Conservation (phyloP, 2,797 vertebrate species). For the Enteromius fasciolatus region DNA sequence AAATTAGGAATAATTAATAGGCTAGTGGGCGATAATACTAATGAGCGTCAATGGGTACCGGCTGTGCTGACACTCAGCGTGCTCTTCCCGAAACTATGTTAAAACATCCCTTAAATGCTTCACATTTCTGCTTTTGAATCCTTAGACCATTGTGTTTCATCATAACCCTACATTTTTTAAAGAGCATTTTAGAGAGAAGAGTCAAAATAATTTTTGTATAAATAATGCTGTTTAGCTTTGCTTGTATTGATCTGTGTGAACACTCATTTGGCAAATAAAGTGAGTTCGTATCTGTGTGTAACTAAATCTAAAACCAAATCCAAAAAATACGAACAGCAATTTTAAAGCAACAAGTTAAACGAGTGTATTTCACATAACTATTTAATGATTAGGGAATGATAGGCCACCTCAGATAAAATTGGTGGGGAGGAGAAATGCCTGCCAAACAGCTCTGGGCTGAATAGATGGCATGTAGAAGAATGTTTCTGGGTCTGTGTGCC, state of each 20-base stretch:
- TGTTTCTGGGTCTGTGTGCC: constrained; percentile 72
- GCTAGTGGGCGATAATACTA: too few species aligned
- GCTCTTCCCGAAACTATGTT: too few species aligned
- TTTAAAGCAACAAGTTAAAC: constrained; percentile 44
- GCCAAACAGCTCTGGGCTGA: constrained; percentile 74
- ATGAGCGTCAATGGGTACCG: too few species aligned
- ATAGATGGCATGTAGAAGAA: constrained; percentile 79
- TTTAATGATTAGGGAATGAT: constrained; percentile 76
- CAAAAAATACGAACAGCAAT: not conserved
- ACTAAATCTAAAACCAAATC: constrained; percentile 11
- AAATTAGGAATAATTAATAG: too few species aligned
- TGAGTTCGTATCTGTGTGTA: not conserved
- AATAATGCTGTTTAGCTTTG: not conserved
- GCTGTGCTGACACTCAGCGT: too few species aligned
- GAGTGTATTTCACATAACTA: constrained; percentile 55
- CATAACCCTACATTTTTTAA: not conserved
- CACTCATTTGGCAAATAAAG: not conserved
- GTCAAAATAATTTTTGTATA: not conserved
- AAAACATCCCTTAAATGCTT: too few species aligned
- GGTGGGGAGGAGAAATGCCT: constrained; percentile 62
- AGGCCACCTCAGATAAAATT: constrained; percentile 69
- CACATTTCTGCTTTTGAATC: not conserved
- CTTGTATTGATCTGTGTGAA: not conserved
- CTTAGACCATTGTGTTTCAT: not conserved
- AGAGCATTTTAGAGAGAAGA: not conserved